These are phyloP conservation scores for Aldabrachelys gigantea DNA, from an alignment of 2,113 vertebrate genomes.

Conservation along the genomic window DNA sequence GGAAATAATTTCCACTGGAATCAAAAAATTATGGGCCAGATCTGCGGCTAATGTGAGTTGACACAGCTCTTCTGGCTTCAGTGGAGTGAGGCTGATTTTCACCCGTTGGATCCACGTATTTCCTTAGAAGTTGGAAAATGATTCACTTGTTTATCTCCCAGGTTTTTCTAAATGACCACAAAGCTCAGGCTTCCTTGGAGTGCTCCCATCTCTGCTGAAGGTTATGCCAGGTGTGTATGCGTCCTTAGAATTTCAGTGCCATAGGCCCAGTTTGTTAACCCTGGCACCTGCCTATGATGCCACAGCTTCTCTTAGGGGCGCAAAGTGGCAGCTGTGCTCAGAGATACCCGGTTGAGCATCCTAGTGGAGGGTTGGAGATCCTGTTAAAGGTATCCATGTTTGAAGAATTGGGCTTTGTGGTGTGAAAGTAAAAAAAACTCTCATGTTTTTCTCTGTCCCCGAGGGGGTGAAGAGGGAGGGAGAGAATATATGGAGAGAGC, in stretches of 20 bases:
- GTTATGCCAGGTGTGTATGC: not conserved
- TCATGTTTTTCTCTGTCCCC: not conserved
- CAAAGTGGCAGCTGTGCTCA: not conserved
- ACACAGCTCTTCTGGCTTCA: not conserved
- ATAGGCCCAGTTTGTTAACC: not conserved
- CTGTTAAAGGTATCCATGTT: not conserved
- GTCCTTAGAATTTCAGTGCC: not conserved
- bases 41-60: not conserved
- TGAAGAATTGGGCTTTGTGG: not conserved
- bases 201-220: not conserved
- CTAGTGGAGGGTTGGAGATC: not conserved
- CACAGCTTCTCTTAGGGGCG: not conserved
- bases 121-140: fast-evolving
- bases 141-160: not conserved
- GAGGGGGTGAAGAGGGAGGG: not conserved
- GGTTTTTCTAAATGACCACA: not conserved
- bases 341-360: not conserved
- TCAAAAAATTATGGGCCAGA: not conserved
- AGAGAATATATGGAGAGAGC: not conserved
- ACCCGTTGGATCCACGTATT: not conserved
- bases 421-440: not conserved
- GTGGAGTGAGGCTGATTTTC: not conserved
- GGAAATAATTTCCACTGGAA: not conserved
- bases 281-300: not conserved
- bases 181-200: not conserved